Conservation (phyloP, 2,113 vertebrate species). For the Xenus cinereus region DNA sequence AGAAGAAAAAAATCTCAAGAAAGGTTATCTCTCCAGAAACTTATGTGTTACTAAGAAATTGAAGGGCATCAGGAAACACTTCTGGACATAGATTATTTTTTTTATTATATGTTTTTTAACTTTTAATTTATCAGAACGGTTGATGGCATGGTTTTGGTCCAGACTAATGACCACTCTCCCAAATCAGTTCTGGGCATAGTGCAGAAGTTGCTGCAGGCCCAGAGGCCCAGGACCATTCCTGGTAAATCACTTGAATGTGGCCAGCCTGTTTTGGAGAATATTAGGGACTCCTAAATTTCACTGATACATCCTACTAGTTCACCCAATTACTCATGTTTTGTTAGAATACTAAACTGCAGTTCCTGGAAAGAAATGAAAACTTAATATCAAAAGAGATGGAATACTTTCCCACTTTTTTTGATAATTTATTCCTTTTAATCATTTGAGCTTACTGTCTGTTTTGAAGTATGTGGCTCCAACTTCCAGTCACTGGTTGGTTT, state of each 20-base stretch:
- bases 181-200: background rate
- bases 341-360: background rate
- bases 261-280: background rate
- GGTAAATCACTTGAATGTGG: background rate
- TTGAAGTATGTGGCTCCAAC: accelerated
- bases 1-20: background rate
- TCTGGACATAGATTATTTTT: background rate
- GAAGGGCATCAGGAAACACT: background rate
- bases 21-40: background rate
- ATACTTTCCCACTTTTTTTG: background rate
- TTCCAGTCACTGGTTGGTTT: background rate
- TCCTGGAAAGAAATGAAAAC: background rate
- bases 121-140: background rate
- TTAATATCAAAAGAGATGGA: background rate
- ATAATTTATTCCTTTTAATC: background rate
- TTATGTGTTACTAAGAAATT: background rate
- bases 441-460: background rate
- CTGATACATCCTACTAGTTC: background rate
- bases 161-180: background rate
- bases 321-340: background rate
- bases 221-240: background rate
- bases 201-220: background rate
- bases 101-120: too few relatives aligned
- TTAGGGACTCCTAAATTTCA: background rate
- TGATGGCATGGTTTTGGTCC: background rate